Evolutionary conservation across 1,140 invertebrate species (phyloP).

Genomic region (Macrocentrus cingulum): DNA sequence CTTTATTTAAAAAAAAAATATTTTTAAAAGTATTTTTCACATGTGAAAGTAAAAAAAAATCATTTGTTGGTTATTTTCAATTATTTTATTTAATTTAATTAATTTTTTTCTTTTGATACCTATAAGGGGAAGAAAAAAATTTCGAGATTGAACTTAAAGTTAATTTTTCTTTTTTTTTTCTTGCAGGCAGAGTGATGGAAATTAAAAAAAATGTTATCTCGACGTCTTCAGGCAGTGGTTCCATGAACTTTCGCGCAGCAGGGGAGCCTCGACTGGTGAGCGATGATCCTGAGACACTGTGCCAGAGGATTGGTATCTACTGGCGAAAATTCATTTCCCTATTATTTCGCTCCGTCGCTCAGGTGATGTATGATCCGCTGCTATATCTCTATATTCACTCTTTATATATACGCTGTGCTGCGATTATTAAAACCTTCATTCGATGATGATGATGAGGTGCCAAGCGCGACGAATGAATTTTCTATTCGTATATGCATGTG

Average conservation of each 20-base stretch:
- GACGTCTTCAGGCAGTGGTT: conserved; percentile 4
- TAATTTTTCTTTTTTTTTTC: too few relatives aligned
- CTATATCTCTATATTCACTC: conserved; percentile 40
- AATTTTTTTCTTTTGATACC: too few relatives aligned
- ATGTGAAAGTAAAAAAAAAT: too few relatives aligned
- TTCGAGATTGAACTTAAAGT: too few relatives aligned
- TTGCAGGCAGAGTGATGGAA: conserved; percentile 23
- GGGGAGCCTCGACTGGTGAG: conserved; percentile 18
- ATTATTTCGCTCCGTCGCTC: conserved; percentile 56
- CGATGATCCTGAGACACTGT: conserved; percentile 22
- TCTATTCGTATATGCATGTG: not conserved
- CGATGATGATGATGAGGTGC: not conserved
- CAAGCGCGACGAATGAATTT: not conserved
- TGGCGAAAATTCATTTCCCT: conserved; percentile 59
- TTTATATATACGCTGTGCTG: conserved; percentile 15
- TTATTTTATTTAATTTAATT: too few relatives aligned
- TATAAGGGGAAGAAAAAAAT: too few relatives aligned
- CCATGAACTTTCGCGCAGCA: not conserved
- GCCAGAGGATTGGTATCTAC: conserved; percentile 47
- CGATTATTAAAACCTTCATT: conserved; percentile 29
- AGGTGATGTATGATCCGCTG: conserved; percentile 59
- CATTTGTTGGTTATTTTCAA: too few relatives aligned
- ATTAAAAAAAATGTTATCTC: conserved; percentile 6
- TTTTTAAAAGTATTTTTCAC: too few relatives aligned
- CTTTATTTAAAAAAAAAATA: too few relatives aligned